Base-by-base conservation (phyloP, 1,140 invertebrate genomes). In the Zeugodacus cucurbitae region DNA sequence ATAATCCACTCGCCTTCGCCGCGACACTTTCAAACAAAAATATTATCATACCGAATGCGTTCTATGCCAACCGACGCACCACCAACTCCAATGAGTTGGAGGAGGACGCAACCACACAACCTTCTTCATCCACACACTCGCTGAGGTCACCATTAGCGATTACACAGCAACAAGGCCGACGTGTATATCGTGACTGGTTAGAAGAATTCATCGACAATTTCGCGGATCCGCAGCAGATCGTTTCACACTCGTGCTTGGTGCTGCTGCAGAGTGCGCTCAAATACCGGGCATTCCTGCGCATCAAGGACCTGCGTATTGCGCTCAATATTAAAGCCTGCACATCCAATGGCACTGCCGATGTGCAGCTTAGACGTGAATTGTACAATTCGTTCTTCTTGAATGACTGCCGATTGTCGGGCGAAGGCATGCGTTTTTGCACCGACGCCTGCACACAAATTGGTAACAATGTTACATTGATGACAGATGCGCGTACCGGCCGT, bases 31-130 rank as follows among this genome's bases (percentile, higher is more conserved):
- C 87, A 3, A 86, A 89, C 85, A 89, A 88, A 86, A 89, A 86
- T 86, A 87, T 88, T 8, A 89, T 89, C 6, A 89, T 87, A 64
- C 88, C 87, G 8, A 89, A 89, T 86, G 87, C 87, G 17, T 89
- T 89, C 54, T 89, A 87, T 62, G 88, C 87, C 7, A 89, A 89
- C 57, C 88, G 78, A 7, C 74, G 78, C 2, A 86, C 41, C 37
- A 74, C 87, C 22, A 48, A 54, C 8, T 8, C 41, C 4, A 82
- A 48, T 8, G 74, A 82, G 2, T 3, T 26, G 29, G 41, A 54
- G 41, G 20, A n/a, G 11, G 74, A 44, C 34, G 6, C 74, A 17
- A 7, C 87, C 34, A 29, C 44, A 3, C 32, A 8, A 3, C 5
- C 14, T 20, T 22, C 17, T n/a, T 70, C 87, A 7, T n/a, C 57